Conservation (phyloP, 1,140 invertebrate genomes). For the Hylaeus volcanicus region DNA sequence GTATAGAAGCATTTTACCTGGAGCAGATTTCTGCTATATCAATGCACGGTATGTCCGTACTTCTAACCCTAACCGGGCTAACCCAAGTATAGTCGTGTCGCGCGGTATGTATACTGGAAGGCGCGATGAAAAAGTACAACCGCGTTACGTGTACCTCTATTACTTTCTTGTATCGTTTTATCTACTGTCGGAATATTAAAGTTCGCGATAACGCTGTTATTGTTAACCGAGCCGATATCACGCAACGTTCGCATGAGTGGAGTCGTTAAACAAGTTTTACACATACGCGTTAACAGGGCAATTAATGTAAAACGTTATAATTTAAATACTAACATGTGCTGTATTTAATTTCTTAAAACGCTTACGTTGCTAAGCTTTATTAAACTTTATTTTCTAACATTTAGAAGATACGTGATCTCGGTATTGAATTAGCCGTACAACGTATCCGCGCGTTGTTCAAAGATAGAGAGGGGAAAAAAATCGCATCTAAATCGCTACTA, state of each 20-base stretch:
- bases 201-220: not conserved
- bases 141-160: not conserved
- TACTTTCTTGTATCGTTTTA: not conserved
- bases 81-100: too few species aligned
- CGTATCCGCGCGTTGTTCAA: not conserved
- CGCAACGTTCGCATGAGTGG: too few species aligned
- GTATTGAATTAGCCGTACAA: constrained; percentile 13
- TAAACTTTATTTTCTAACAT: not conserved
- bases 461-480: constrained; percentile 56
- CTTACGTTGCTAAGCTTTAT: not conserved
- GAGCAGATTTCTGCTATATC: not conserved
- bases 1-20: not conserved
- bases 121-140: not conserved
- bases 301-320: not conserved
- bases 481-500: constrained; percentile 57
- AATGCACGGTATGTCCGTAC: not conserved
- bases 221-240: not conserved
- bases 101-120: not conserved
- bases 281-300: too few species aligned
- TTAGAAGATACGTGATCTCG: not conserved
- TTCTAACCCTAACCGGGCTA: not conserved
- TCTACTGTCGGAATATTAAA: not conserved
- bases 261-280: not conserved
- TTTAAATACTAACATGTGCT: not conserved
- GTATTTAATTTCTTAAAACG: not conserved